phyloP scores from a whole-genome alignment of 1,140 invertebrate genomes.

The Reticulitermes speratus region DNA sequence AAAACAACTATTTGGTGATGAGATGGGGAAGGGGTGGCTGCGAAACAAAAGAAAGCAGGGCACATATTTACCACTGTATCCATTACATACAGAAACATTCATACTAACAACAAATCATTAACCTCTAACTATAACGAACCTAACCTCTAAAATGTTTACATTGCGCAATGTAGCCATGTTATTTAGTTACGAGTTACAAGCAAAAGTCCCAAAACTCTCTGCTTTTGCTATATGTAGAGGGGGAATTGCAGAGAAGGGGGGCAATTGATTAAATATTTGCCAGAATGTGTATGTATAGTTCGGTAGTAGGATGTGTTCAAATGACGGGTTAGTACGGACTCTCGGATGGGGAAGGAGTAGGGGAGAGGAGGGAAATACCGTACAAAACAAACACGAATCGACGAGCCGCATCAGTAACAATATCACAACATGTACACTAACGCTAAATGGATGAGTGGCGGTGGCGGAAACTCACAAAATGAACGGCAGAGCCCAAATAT shows the following conservation, averaged over 20 bases:
- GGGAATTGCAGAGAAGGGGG: neutral
- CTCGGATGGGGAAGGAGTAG: neutral
- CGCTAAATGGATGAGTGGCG: neutral
- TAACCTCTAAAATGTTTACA: constrained; percentile 17
- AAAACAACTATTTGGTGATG: neutral
- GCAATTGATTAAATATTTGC: constrained; percentile 17
- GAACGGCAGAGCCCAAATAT: neutral
- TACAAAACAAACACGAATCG: constrained; percentile 6
- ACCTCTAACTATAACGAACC: constrained; percentile 6
- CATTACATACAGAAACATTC: neutral
- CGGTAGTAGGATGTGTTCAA: neutral
- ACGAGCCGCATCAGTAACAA: neutral
- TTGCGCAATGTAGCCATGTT: constrained; percentile 1
- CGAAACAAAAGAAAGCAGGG: neutral
- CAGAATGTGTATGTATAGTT: neutral
- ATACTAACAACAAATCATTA: constrained; percentile 1
- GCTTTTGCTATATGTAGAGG: neutral
- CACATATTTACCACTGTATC: constrained; percentile 7
- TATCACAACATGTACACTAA: neutral
- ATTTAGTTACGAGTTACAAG: neutral
- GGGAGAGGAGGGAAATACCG: neutral
- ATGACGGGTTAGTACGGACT: neutral
- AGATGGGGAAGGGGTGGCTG: neutral
- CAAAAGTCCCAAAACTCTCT: neutral
- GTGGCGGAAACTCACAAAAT: neutral